Base-by-base conservation (phyloP, 1,140 invertebrate genomes). In the Pseudomyrmex cubaensis region DNA sequence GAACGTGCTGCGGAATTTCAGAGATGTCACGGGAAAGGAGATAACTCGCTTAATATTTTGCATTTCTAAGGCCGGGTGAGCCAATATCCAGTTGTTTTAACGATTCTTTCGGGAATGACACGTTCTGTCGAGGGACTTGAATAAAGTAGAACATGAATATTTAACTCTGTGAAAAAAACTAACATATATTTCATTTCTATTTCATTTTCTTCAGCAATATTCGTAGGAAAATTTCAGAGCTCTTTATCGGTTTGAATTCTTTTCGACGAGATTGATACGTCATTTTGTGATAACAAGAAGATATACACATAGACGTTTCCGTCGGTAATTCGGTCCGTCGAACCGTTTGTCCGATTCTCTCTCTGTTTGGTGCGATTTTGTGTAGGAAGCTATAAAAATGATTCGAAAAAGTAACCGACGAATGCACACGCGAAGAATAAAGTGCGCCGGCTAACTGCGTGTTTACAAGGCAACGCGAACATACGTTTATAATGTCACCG, bases 401-500 rank as follows among this genome's bases (percentile, higher is more conserved):
- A 4, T 2, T 1, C 54, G 25, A 48, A 62, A 25, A 74, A 13
- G 15, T 10, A 2, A 13, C 22, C 15, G 20, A 50, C 13, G 59
- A 62, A 67, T 2, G 48, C 52, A 25, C 25, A 46, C 15, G 17
- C 50, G 52, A 12, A n/a, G 35, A 69, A 69, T 46, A 69, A 78
- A 69, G 44, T 48, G 20, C 17, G 25, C 35, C 63, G 63, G 17
- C n/a, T 22, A 76, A 44, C 74, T 77, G 74, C 52, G 54, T 70
- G 76, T 78, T 78, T 69, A 70, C 52, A 70, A 48, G 66, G 64
- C 52, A 17, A 59, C 44, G 76, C 35, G 76, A n/a, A 25, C 54
- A 7, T 48, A 78, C 64, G 64, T 78, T 78, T 17, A 67, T 17
- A 59, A 59, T 54, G 82, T 84, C 82, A 84, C 54, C 52, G 44